Percentiles rank a stretch among this genome's conserved stretches.
Evolutionary conservation across 35 echinoderm and acorn worm species (phyloP).

Genomic region (Amphiura filiformis): DNA sequence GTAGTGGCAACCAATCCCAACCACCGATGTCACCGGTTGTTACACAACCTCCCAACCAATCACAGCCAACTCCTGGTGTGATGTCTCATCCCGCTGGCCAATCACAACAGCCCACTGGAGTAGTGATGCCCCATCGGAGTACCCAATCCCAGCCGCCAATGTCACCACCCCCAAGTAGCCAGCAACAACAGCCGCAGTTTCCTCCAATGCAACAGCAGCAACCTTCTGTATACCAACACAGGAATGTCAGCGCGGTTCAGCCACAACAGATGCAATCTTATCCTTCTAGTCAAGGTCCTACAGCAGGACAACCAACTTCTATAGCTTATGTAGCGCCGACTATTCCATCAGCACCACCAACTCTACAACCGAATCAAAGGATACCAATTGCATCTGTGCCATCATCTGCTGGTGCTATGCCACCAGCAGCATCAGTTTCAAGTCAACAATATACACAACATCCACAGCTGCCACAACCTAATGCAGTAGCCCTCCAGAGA

Average conservation of each 20-base stretch:
- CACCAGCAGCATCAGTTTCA: conserved; percentile 19
- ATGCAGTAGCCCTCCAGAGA: not conserved
- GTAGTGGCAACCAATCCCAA: not conserved
- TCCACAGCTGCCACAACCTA: too few species aligned
- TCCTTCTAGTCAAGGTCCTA: not conserved
- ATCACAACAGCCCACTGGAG: conserved; percentile 9
- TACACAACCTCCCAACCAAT: conserved; percentile 19
- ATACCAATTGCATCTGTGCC: not conserved
- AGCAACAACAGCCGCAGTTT: conserved; percentile 24
- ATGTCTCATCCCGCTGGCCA: conserved; percentile 27
- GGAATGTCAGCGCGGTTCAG: too few species aligned
- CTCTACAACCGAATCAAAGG: not conserved
- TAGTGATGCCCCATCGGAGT: not conserved
- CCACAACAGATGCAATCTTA: conserved; percentile 18
- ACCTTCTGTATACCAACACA: too few species aligned
- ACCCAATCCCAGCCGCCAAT: not conserved
- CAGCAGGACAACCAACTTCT: not conserved
- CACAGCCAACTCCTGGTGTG: conserved; percentile 10
- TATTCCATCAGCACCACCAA: not conserved
- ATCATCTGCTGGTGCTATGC: not conserved
- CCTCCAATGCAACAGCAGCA: not conserved
- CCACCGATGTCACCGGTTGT: conserved; percentile 6
- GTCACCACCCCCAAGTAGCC: not conserved
- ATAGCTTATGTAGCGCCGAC: not conserved
- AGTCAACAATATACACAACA: too few species aligned